Conservation (phyloP, 2,113 vertebrate genomes). For the Gavia stellata region DNA sequence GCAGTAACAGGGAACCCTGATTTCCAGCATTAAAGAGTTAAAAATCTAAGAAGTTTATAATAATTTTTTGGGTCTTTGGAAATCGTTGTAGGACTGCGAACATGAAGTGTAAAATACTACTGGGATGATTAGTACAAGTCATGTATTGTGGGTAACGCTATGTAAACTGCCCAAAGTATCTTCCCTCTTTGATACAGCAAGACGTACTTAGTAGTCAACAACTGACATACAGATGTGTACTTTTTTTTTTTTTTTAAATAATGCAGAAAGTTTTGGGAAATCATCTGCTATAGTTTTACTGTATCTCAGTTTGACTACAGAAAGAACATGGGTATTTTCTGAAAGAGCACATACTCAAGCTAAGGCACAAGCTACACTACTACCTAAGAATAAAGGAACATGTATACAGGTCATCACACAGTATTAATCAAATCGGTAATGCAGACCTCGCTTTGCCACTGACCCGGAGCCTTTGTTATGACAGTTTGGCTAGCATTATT, state of each 20-base stretch:
- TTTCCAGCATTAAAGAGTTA: not conserved
- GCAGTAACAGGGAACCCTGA: slow-evolving; percentile 24
- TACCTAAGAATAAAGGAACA: not conserved
- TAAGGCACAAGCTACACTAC: slow-evolving; percentile 31
- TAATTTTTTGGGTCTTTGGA: slow-evolving; percentile 31
- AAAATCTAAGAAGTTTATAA: not conserved
- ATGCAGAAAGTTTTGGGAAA: not conserved
- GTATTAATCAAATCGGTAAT: not conserved
- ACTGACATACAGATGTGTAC: not conserved
- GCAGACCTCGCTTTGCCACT: not conserved
- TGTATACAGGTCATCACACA: not conserved
- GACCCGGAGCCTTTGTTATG: not conserved
- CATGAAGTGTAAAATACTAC: not conserved
- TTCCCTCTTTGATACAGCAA: not conserved
- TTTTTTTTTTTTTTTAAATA: not conserved
- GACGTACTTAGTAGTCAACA: not conserved
- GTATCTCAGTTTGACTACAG: not conserved
- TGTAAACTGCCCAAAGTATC: not conserved
- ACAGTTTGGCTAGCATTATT: not conserved
- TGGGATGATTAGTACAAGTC: not conserved
- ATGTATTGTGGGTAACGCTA: slow-evolving; percentile 1
- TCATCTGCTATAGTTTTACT: not conserved
- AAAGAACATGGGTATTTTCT: not conserved
- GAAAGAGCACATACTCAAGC: not conserved
- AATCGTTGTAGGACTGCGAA: slow-evolving; percentile 21